These are phyloP conservation scores for Emydocephalus ijimae DNA, from an alignment of 2,113 vertebrate species.

Conservation along the genomic window DNA sequence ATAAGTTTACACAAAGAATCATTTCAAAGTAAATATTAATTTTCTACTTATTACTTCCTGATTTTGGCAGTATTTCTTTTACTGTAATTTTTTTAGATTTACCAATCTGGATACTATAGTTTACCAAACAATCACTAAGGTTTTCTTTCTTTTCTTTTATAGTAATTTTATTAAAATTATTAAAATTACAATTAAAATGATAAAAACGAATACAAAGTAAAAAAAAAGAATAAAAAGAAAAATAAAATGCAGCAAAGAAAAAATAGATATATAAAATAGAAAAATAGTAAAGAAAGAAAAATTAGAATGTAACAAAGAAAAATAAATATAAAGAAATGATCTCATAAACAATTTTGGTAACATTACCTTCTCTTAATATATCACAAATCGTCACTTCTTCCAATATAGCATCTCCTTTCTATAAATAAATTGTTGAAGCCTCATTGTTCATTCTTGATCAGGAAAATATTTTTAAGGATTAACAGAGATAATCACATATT, in stretches of 20 bases:
- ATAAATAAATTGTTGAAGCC: not conserved
- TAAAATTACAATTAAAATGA: not conserved
- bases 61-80: accelerated
- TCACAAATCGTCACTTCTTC: not conserved
- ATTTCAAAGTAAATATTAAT: not conserved
- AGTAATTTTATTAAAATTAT: not conserved
- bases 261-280: not conserved
- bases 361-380: not conserved
- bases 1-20: not conserved
- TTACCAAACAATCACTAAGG: not conserved
- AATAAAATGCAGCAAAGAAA: not conserved
- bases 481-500: not conserved
- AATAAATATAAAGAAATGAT: not conserved
- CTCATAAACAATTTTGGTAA: not conserved
- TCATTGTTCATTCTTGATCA: not conserved
- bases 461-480: not conserved
- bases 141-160: accelerated
- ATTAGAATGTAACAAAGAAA: not conserved
- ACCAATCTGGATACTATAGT: not conserved
- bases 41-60: not conserved
- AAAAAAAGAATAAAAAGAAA: too few species aligned
- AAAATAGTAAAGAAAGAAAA: not conserved
- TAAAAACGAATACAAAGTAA: not conserved
- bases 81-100: not conserved
- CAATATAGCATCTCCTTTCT: not conserved